phyloP scores from a whole-genome alignment of 2,888 invertebrate species.

The Ormia ochracea region DNA sequence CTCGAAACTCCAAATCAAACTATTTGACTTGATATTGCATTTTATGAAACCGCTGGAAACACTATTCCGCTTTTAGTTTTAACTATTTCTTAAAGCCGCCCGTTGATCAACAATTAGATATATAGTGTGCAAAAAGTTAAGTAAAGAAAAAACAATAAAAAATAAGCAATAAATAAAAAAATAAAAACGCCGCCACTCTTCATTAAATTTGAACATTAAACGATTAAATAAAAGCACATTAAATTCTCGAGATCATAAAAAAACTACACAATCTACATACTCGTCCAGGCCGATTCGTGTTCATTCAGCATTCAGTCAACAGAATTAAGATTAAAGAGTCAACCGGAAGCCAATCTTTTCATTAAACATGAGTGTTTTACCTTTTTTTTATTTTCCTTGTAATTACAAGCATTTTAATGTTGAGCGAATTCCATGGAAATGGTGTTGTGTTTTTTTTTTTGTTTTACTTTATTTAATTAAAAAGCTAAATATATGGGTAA shows the following conservation, averaged over 20 bases:
- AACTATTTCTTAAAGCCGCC: no score
- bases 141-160: no score
- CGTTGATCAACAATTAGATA: constrained; percentile 61
- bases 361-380: neutral
- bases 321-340: constrained; percentile 11
- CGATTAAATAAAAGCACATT: neutral
- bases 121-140: constrained; percentile 21
- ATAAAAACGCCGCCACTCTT: constrained; percentile 2
- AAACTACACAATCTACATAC: constrained; percentile 7
- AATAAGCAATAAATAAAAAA: constrained; percentile 13
- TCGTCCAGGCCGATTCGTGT: no score
- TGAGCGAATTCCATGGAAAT: constrained; percentile 36
- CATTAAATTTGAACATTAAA: constrained; percentile 20
- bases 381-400: neutral
- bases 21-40: no score
- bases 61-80: no score
- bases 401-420: constrained; percentile 36
- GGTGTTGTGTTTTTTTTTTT: no score
- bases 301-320: no score
- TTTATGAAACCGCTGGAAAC: no score
- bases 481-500: no score
- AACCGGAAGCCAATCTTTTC: constrained; percentile 53
- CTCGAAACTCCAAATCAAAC: no score
- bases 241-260: neutral
- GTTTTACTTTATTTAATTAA: no score